Conservation (phyloP, 2,113 vertebrate species). For the Panthera uncia region DNA sequence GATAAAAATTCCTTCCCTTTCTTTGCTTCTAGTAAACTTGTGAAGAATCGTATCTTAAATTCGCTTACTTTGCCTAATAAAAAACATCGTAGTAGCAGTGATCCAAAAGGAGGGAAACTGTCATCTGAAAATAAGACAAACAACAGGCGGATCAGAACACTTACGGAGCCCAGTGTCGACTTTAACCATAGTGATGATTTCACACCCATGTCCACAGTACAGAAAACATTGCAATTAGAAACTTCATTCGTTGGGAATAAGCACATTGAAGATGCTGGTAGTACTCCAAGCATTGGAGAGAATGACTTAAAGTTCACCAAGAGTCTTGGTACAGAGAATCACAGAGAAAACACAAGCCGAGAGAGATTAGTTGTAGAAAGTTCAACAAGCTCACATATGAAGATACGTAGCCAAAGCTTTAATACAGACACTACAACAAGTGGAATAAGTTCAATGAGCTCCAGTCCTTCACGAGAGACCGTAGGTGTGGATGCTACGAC, state of each 20-base stretch:
- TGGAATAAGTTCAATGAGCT: conserved; percentile 99
- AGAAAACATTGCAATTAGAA: conserved; percentile 94
- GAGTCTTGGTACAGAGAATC: conserved; percentile 87
- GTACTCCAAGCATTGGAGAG: conserved; percentile 88
- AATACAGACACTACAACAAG: conserved; percentile 99
- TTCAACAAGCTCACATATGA: conserved; percentile 92
- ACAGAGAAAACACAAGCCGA: conserved; percentile 92
- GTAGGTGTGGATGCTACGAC: conserved; percentile 92
- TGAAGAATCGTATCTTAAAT: conserved; percentile 95
- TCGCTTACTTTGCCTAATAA: conserved; percentile 96
- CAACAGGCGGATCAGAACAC: conserved; percentile 91
- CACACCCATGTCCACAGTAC: conserved; percentile 88
- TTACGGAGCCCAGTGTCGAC: conserved; percentile 93
- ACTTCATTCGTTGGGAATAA: conserved; percentile 94
- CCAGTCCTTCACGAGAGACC: conserved; percentile 97
- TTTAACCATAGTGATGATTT: conserved; percentile 89
- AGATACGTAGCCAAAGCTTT: conserved; percentile 98
- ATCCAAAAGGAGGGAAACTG: conserved; percentile 91
- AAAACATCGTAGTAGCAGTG: conserved; percentile 95
- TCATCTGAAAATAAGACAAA: conserved; percentile 89
- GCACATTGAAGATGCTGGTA: conserved; percentile 88
- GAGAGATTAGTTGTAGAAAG: conserved; percentile 93
- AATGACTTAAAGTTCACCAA: conserved; percentile 87
- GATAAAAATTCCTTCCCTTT: conserved; percentile 97
- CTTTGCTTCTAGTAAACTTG: conserved; percentile 93